These are phyloP conservation scores for Pilophorus perplexus DNA, from an alignment of 2,888 invertebrate species.

Conservation along the genomic window DNA sequence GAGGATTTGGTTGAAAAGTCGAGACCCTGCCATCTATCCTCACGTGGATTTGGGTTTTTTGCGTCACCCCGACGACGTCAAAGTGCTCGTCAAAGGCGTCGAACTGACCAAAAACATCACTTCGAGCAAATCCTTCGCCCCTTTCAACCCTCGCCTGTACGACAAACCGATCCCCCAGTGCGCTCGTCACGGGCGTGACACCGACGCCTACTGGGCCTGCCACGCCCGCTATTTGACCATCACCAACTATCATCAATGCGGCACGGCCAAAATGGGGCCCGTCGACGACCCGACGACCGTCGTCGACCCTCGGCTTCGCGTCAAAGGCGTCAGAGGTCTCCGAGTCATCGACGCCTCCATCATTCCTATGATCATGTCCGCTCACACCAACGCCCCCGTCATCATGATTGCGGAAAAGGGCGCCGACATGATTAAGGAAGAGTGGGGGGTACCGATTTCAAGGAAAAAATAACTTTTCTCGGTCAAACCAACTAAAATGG, in stretches of 20 bases:
- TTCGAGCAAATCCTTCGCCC: constrained; percentile 61
- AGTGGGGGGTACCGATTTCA: constrained; percentile 40
- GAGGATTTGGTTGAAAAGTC: constrained; percentile 61
- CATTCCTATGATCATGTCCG: constrained; percentile 64
- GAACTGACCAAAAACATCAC: constrained; percentile 56
- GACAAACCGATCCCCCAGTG: constrained; percentile 60
- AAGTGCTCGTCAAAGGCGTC: constrained; percentile 62
- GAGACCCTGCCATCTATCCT: constrained; percentile 65
- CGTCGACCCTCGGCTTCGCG: constrained; percentile 59
- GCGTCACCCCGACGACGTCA: constrained; percentile 60
- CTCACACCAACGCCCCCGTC: constrained; percentile 66
- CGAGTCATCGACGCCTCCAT: constrained; percentile 69
- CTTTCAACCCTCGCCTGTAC: constrained; percentile 58
- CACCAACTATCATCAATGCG: constrained; percentile 65
- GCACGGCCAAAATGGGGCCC: constrained; percentile 61
- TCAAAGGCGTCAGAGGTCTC: constrained; percentile 61
- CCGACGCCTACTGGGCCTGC: constrained; percentile 68
- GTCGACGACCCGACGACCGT: constrained; percentile 57
- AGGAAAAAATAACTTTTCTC: too few relatives aligned
- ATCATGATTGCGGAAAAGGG: constrained; percentile 72
- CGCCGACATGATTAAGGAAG: constrained; percentile 50
- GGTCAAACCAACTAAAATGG: too few relatives aligned
- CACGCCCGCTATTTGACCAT: constrained; percentile 59
- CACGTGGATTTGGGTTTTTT: constrained; percentile 68
- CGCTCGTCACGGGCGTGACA: constrained; percentile 56